Conservation (phyloP, 2,888 invertebrate genomes). For the Drosophila peninsularis region DNA sequence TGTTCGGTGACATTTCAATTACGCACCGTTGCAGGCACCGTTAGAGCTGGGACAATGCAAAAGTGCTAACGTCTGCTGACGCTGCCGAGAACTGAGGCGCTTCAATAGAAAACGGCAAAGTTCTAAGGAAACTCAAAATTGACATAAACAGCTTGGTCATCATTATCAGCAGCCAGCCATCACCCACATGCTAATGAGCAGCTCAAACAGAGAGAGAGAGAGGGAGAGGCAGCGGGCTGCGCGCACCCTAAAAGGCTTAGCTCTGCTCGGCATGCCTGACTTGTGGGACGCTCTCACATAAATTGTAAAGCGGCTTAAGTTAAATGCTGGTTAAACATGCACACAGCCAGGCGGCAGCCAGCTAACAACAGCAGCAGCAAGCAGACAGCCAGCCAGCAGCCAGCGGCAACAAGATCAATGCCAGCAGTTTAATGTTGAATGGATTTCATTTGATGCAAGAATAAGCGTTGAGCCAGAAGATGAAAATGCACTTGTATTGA, state of each 20-base stretch:
- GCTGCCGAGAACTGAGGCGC: not conserved
- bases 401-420: constrained; percentile 47
- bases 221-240: not conserved
- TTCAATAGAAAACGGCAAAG: constrained; percentile 36
- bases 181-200: constrained; percentile 72
- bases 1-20: constrained; percentile 58
- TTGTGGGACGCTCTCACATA: constrained; percentile 50
- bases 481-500: constrained; percentile 71
- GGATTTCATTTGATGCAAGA: constrained; percentile 70
- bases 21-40: constrained; percentile 59
- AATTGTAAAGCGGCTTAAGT: constrained; percentile 71
- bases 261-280: constrained; percentile 10
- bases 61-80: constrained; percentile 40
- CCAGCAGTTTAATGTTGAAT: constrained; percentile 50
- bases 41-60: constrained; percentile 50
- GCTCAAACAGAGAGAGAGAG: constrained; percentile 36
- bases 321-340: constrained; percentile 67
- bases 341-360: constrained; percentile 6
- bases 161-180: constrained; percentile 37
- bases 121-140: constrained; percentile 46
- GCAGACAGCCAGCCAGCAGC: not conserved
- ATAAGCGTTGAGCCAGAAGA: constrained; percentile 62
- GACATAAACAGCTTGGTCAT: constrained; percentile 58
- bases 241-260: constrained; percentile 14
- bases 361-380: constrained; percentile 24